These are phyloP conservation scores for Drosophila paucipuncta DNA, from an alignment of 2,888 invertebrate species.

Conservation along the genomic window DNA sequence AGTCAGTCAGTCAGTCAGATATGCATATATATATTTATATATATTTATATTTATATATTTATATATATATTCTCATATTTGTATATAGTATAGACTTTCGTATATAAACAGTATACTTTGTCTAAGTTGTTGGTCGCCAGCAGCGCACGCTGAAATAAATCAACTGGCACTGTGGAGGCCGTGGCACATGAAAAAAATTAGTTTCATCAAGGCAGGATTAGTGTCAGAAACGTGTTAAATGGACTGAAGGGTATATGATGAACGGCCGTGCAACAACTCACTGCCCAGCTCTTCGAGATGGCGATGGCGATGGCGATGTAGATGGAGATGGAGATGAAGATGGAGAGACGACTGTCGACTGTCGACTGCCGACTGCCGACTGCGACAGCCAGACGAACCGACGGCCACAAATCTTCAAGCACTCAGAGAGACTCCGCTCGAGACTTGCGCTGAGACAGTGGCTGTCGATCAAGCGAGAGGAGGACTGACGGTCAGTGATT, in stretches of 20 bases:
- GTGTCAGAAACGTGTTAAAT: slow-evolving; percentile 86
- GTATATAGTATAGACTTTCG: slow-evolving; percentile 22
- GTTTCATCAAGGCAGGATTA: slow-evolving; percentile 86
- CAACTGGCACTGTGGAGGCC: slow-evolving; percentile 78
- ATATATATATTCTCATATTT: slow-evolving; percentile 25
- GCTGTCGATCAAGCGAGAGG: slow-evolving; percentile 51
- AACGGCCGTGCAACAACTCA: slow-evolving; percentile 74
- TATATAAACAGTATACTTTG: slow-evolving; percentile 62
- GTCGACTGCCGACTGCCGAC: slow-evolving; percentile 1
- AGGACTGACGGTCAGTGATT: slow-evolving; percentile 21
- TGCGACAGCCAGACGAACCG: slow-evolving; percentile 10
- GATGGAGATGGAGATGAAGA: slow-evolving; percentile 9
- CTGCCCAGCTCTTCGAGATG: slow-evolving; percentile 20
- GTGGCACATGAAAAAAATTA: slow-evolving; percentile 84
- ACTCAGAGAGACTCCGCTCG: slow-evolving; percentile 44
- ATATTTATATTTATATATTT: slow-evolving; percentile 29
- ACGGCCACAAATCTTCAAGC: slow-evolving; percentile 47
- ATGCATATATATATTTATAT: slow-evolving; percentile 19
- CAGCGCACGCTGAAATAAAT: slow-evolving; percentile 83
- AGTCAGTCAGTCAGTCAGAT: slow-evolving; percentile 39
- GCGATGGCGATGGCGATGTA: slow-evolving; percentile 3
- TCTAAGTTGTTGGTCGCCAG: slow-evolving; percentile 78
- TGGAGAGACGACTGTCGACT: slow-evolving; percentile 8
- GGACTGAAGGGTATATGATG: slow-evolving; percentile 85
- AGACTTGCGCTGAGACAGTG: slow-evolving; percentile 28